Evolutionary conservation across 2,888 invertebrate genomes (phyloP).

Genomic region (Phortica okadai): DNA sequence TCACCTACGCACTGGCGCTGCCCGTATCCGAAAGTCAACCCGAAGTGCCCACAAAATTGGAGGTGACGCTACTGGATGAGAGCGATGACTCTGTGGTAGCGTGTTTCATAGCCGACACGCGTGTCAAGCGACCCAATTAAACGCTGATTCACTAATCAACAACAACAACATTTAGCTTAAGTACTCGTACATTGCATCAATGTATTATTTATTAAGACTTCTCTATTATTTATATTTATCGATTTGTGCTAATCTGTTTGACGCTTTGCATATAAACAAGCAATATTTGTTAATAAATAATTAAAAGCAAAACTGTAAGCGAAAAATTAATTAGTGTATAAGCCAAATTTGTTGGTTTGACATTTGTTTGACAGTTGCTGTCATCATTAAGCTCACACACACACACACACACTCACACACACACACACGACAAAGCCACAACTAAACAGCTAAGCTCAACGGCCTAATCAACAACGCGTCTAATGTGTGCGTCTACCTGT

Average conservation of each 20-base stretch:
- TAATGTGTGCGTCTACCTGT: background rate
- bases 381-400: background rate
- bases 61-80: constrained; percentile 63
- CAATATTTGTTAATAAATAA: constrained; percentile 13
- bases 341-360: background rate
- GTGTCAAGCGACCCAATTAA: constrained; percentile 51
- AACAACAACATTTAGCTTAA: constrained; percentile 16
- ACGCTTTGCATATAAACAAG: constrained; percentile 10
- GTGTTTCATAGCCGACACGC: constrained; percentile 67
- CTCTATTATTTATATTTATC: background rate
- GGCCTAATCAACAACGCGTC: constrained; percentile 39
- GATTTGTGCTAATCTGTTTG: background rate
- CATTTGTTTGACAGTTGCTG: constrained; percentile 12
- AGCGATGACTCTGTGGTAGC: constrained; percentile 53
- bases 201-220: constrained; percentile 43
- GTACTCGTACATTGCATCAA: constrained; percentile 59
- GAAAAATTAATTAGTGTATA: background rate
- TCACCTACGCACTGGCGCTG: constrained; percentile 70
- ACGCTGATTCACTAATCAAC: background rate
- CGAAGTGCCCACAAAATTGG: constrained; percentile 66
- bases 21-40: constrained; percentile 61
- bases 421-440: background rate
- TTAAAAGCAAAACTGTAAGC: background rate
- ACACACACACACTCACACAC: background rate
- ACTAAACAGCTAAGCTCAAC: constrained; percentile 40